A percentile compares a stretch with the other conserved stretches of the same genome.
Evolutionary conservation across 1,140 invertebrate species (phyloP).

Genomic region (Conopomorpha cramerella): DNA sequence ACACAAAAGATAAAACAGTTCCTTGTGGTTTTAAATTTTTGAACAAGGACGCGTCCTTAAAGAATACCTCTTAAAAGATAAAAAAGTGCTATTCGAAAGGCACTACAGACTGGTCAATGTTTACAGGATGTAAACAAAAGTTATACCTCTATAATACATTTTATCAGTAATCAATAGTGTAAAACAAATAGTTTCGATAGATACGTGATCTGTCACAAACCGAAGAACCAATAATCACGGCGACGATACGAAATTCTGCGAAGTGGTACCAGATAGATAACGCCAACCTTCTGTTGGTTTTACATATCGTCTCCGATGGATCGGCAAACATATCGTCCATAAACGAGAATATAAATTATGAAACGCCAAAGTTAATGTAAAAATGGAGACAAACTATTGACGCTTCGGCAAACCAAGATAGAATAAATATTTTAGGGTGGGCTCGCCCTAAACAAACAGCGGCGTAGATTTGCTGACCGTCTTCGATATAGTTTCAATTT

Average conservation of each 20-base stretch:
- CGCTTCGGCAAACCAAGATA: slow-evolving; percentile 55
- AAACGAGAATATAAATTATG: slow-evolving; percentile 41
- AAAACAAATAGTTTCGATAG: no score
- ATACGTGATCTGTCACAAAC: slow-evolving; percentile 14
- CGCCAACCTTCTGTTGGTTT: slow-evolving; percentile 33
- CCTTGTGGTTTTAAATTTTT: no score
- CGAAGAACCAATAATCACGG: slow-evolving; percentile 36
- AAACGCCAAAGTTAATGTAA: slow-evolving; percentile 43
- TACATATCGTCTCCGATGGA: slow-evolving; percentile 32
- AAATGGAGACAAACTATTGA: slow-evolving; percentile 53
- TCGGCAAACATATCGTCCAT: slow-evolving; percentile 30
- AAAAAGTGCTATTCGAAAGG: no score
- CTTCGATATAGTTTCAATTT: slow-evolving; percentile 59
- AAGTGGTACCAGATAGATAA: slow-evolving; percentile 48
- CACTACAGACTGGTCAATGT: no score
- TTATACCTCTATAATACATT: no score
- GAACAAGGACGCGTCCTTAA: no score
- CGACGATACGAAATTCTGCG: slow-evolving; percentile 33
- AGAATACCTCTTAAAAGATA: no score
- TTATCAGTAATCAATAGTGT: no score
- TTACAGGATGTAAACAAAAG: no score
- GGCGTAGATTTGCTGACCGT: slow-evolving; percentile 51
- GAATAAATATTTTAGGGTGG: slow-evolving; percentile 60
- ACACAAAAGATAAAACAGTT: no score
- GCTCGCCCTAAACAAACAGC: slow-evolving; percentile 54